phyloP scores from a whole-genome alignment of 2,888 invertebrate species.

The Cremastinae sp. region DNA sequence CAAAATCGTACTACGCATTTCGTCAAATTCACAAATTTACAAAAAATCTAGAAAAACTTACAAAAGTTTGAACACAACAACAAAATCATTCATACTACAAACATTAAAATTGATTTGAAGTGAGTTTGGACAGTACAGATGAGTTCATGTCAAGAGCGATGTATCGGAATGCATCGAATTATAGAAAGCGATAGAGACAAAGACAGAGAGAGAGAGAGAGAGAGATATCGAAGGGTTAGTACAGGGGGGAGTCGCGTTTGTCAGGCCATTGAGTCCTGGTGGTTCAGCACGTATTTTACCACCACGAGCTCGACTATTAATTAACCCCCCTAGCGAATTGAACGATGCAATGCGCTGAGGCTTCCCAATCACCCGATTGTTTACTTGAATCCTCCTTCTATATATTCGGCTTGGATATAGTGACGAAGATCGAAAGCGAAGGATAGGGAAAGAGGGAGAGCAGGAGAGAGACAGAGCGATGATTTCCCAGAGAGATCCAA shows the following conservation, averaged over 20 bases:
- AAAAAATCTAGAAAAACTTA: too few relatives aligned
- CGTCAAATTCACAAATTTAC: too few relatives aligned
- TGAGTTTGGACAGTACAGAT: too few relatives aligned
- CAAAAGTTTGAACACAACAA: too few relatives aligned
- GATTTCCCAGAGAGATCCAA: slow-evolving; percentile 5
- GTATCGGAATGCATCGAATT: slow-evolving; percentile 2
- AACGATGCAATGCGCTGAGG: slow-evolving; percentile 41
- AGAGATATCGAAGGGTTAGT: background rate
- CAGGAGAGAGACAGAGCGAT: slow-evolving; percentile 4
- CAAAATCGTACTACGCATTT: too few relatives aligned
- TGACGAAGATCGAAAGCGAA: background rate
- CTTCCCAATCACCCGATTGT: slow-evolving; percentile 58
- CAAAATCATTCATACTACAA: too few relatives aligned
- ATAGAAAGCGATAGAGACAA: background rate
- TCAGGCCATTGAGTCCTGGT: slow-evolving; percentile 14
- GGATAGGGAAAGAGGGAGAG: slow-evolving; percentile 23
- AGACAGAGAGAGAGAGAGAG: slow-evolving; percentile 21
- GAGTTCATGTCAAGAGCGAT: slow-evolving; percentile 20
- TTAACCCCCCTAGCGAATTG: slow-evolving; percentile 53
- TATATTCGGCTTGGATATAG: slow-evolving; percentile 7
- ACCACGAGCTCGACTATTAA: slow-evolving; percentile 54
- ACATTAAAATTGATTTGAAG: too few relatives aligned
- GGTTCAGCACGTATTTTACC: slow-evolving; percentile 42
- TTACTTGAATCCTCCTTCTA: slow-evolving; percentile 43
- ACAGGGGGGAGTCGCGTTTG: slow-evolving; percentile 18